Base-by-base conservation (phyloP, 2,797 vertebrate species). In the Leptoclinus maculatus region DNA sequence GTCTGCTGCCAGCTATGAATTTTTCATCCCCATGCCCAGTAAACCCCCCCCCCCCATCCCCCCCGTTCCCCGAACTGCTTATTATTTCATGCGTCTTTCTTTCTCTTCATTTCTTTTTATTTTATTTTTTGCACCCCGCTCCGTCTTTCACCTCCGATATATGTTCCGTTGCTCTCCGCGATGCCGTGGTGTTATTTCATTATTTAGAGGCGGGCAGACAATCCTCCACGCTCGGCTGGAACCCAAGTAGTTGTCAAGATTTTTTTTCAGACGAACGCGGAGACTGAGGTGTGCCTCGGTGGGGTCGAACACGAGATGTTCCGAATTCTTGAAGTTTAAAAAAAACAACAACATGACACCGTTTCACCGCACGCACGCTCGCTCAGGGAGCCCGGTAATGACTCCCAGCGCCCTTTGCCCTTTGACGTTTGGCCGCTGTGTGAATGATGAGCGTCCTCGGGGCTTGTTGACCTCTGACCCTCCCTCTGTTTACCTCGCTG, bases 1-100 rank as follows among this genome's bases (percentile, higher is more conserved):
- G 89, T 93, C 92, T 93, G 86, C 86, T 77, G 75, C 78, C 80
- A n/a, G 27, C 72, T 66, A 92, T 95, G 83, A 95, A 95, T 95
- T 89, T 95, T 96, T 95, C 77, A 95, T 94, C 80, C 73, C 71
- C 66, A 66, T 85, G 83, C 88, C 86, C 83, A 79, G 89, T 87
- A 89, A 80, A 88, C 82, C 80, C 78, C 38, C 34, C 83, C 74
- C 65, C 70, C 58, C 68, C 2, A 17, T 1, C 43, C 43, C 79
- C 29, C 4, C 4, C 8, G 49, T 66, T 88, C 84, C 84, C 81
- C 76, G 71, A 87, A 89, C 90, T 91, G 79, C 76, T 93, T 88
- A 92, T 90, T 91, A 89, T 93, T 93, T 93, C 60, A 94, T 93
- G 87, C 71, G 71, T 78, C 76, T 79, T 51, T 74, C 74, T 84